These are phyloP conservation scores for Drosophila simulans DNA, from an alignment of 1,140 invertebrate genomes.

Conservation along the genomic window DNA sequence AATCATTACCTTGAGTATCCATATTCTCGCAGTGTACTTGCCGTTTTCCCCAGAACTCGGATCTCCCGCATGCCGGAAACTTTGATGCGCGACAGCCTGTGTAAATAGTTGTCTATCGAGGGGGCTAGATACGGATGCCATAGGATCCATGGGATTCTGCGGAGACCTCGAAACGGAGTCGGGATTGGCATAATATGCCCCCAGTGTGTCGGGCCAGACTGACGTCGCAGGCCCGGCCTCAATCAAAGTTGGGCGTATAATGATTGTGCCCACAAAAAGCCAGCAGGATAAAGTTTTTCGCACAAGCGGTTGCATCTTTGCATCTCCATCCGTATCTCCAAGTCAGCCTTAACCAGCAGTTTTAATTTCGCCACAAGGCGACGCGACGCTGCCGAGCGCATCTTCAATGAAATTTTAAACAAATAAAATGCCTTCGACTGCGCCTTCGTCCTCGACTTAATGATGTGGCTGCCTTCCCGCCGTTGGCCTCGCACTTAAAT, in stretches of 20 bases:
- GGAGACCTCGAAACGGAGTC: constrained; percentile 5
- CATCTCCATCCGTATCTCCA: constrained; percentile 18
- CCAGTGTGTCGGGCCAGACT: constrained; percentile 13
- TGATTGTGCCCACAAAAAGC: constrained; percentile 62
- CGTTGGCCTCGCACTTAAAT: constrained; percentile 47
- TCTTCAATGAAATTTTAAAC: constrained; percentile 69
- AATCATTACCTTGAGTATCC: not conserved
- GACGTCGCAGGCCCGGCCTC: constrained; percentile 29
- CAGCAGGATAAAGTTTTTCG: constrained; percentile 62
- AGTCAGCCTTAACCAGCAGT: constrained; percentile 59
- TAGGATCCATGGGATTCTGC: not conserved
- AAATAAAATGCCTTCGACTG: constrained; percentile 62
- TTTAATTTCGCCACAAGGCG: constrained; percentile 72
- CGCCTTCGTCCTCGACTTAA: constrained; percentile 51
- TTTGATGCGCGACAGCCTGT: constrained; percentile 77
- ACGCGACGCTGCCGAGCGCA: constrained; percentile 38
- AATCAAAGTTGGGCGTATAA: constrained; percentile 76
- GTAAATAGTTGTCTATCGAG: constrained; percentile 64
- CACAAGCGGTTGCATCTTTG: constrained; percentile 59
- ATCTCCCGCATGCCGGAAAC: constrained; percentile 56
- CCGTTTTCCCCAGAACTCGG: constrained; percentile 10
- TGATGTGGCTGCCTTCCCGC: constrained; percentile 60
- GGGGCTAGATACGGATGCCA: constrained; percentile 25
- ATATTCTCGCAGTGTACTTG: constrained; percentile 11
- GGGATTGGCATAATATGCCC: constrained; percentile 43